Conservation (phyloP, 2,113 vertebrate species). For the Scolopax mira region DNA sequence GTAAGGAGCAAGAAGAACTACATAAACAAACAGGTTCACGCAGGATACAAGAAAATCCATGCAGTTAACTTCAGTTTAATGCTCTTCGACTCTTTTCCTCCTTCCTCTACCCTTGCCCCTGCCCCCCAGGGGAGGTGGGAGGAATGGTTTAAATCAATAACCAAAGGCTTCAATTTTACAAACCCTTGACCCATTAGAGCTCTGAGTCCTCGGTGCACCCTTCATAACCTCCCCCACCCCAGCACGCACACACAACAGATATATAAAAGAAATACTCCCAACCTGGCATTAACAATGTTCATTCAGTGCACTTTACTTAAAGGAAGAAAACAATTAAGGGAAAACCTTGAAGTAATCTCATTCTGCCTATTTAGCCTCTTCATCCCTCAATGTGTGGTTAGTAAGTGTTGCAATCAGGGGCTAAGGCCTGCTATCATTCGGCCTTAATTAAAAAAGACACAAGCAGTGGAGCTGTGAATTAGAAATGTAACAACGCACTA, state of each 20-base stretch:
- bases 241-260: neutral
- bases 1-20: neutral
- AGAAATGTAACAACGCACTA: slow-evolving; percentile 85
- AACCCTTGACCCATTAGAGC: slow-evolving; percentile 46
- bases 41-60: neutral
- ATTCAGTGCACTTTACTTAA: slow-evolving; percentile 75
- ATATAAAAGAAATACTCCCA: slow-evolving; percentile 46
- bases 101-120: neutral
- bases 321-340: slow-evolving; percentile 87
- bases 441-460: slow-evolving; percentile 95
- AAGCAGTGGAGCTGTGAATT: slow-evolving; percentile 89
- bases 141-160: slow-evolving; percentile 70
- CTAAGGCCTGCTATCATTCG: slow-evolving; percentile 82
- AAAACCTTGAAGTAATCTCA: slow-evolving; percentile 85
- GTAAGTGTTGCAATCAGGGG: slow-evolving; percentile 81
- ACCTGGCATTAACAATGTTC: slow-evolving; percentile 69
- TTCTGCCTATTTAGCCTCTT: slow-evolving; percentile 81
- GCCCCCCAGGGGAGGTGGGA: slow-evolving; percentile 38
- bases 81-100: neutral
- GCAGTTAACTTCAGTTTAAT: neutral
- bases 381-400: slow-evolving; percentile 80
- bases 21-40: neutral
- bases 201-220: neutral
- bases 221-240: neutral
- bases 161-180: slow-evolving; percentile 54